Percentiles rank a stretch among this genome's conserved stretches.
Conservation (phyloP, 2,797 vertebrate genomes). For the Gouania willdenowi region DNA sequence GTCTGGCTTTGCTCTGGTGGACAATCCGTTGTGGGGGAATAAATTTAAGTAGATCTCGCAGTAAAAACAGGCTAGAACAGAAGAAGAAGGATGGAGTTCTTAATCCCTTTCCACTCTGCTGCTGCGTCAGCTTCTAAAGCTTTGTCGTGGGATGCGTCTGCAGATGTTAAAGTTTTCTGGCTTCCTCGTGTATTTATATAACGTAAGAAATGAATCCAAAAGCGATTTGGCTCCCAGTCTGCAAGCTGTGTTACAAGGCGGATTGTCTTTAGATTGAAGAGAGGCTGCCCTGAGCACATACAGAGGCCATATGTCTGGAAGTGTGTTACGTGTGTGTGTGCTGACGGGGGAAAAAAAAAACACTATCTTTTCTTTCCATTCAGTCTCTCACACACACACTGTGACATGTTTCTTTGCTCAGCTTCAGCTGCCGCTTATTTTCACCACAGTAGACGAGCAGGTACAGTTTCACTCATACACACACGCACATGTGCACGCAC, state of each 20-base stretch:
- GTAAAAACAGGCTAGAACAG: no score
- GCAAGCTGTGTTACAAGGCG: conserved; percentile 1
- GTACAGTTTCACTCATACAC: no score
- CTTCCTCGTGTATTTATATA: conserved; percentile 37
- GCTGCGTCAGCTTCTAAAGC: conserved; percentile 10
- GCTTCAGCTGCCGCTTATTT: no score
- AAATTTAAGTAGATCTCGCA: no score
- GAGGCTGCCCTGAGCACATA: conserved; percentile 16
- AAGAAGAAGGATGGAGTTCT: conserved; percentile 2
- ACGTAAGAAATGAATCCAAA: conserved; percentile 21
- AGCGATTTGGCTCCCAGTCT: background rate
- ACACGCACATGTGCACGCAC: no score
- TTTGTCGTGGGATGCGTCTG: background rate
- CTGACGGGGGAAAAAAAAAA: no score
- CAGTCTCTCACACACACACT: no score
- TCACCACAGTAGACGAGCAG: no score
- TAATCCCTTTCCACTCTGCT: conserved; percentile 40
- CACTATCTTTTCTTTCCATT: no score
- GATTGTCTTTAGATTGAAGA: conserved; percentile 12
- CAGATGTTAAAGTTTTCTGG: conserved; percentile 39
- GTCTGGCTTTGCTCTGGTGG: no score
- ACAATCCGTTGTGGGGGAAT: no score
- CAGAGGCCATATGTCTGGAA: conserved; percentile 27
- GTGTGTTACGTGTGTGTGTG: conserved; percentile 14
- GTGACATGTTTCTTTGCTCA: no score